Conservation (phyloP, 2,888 invertebrate genomes). For the Tenodera sinensis region DNA sequence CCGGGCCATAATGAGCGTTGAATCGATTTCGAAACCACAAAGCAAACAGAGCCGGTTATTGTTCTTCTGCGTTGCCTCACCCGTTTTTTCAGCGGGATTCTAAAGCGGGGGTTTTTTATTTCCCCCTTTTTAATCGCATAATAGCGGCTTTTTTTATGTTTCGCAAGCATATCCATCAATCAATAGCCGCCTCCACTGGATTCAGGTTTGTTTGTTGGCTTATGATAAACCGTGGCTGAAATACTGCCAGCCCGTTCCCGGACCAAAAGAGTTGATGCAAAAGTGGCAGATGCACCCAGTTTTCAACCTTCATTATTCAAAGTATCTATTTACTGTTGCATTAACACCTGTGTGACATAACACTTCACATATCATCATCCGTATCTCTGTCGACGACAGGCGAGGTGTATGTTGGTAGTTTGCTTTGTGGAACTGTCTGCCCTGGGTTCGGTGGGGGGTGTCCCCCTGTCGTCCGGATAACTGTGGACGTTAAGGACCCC, state of each 20-base stretch:
- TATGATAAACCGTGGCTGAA: background rate
- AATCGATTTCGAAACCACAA: conserved; percentile 12
- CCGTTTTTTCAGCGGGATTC: background rate
- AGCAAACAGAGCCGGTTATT: conserved; percentile 11
- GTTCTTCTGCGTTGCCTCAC: background rate
- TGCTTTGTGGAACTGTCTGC: too few relatives aligned
- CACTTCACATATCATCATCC: too few relatives aligned
- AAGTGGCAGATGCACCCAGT: background rate
- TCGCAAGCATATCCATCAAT: background rate
- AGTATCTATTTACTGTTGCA: too few relatives aligned
- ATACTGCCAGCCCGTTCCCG: background rate
- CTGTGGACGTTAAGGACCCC: too few relatives aligned
- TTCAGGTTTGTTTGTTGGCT: background rate
- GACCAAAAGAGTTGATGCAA: background rate
- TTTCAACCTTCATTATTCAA: too few relatives aligned
- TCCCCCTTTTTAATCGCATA: background rate
- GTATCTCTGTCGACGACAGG: too few relatives aligned
- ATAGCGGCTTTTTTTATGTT: background rate
- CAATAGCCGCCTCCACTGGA: background rate
- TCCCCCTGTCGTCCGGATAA: too few relatives aligned
- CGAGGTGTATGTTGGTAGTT: too few relatives aligned
- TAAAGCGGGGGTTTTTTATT: background rate
- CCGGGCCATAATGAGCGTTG: background rate
- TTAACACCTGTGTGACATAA: too few relatives aligned
- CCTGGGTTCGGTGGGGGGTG: too few relatives aligned